Evolutionary conservation across 2,888 invertebrate genomes (phyloP).

Genomic region (Hypomecis atomaria): DNA sequence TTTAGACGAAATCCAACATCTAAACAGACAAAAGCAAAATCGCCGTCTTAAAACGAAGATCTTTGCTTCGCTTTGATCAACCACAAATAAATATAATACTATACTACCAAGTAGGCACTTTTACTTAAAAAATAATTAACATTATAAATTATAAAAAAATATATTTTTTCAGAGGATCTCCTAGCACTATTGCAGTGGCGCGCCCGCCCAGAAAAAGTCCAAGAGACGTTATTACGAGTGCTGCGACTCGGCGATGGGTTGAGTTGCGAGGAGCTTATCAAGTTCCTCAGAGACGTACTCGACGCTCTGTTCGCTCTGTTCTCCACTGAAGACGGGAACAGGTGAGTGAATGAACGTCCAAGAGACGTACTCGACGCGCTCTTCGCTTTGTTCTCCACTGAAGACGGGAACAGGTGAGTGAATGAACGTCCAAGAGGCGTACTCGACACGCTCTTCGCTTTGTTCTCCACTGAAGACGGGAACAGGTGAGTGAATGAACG

Average conservation of each 20-base stretch:
- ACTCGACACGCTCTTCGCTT: slow-evolving; percentile 95
- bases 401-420: slow-evolving; percentile 95
- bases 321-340: slow-evolving; percentile 95
- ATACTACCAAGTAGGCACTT: too few species aligned
- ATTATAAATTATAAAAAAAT: too few species aligned
- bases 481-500: too few species aligned
- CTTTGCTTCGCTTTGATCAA: too few species aligned
- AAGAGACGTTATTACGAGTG: slow-evolving; percentile 93
- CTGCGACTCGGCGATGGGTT: slow-evolving; percentile 91
- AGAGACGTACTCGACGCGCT: slow-evolving; percentile 97
- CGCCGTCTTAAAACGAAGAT: too few species aligned
- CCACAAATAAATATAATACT: too few species aligned
- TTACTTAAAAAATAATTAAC: too few species aligned
- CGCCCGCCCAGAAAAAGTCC: slow-evolving; percentile 93
- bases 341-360: slow-evolving; percentile 64
- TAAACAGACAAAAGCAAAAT: too few species aligned
- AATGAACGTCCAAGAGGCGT: too few species aligned
- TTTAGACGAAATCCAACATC: too few species aligned
- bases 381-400: slow-evolving; percentile 96
- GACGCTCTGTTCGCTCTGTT: slow-evolving; percentile 97
- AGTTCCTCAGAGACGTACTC: slow-evolving; percentile 96
- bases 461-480: slow-evolving; percentile 97
- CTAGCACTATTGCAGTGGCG: slow-evolving; percentile 96
- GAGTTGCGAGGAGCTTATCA: slow-evolving; percentile 95
- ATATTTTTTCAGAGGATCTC: slow-evolving; percentile 92